Percentiles rank a stretch among this genome's conserved stretches.
Conservation (phyloP, 1,140 invertebrate genomes). For the Drosophila mayri region DNA sequence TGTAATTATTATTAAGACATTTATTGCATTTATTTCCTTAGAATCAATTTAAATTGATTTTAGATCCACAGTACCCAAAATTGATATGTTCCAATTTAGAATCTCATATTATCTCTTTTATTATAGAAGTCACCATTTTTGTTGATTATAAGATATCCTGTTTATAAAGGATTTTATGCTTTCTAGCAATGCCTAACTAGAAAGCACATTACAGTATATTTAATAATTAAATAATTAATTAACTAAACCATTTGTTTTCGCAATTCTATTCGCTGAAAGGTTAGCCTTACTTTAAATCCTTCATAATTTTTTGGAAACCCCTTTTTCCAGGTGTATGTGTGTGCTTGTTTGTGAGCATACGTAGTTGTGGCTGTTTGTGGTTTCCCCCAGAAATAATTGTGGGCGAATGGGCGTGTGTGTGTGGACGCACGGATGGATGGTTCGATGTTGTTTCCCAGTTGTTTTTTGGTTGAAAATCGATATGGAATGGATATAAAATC, state of each 20-base stretch:
- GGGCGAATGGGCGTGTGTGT: conserved; percentile 42
- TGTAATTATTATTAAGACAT: not conserved
- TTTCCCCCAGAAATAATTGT: conserved; percentile 53
- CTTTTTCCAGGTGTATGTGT: conserved; percentile 23
- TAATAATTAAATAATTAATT: too few relatives aligned
- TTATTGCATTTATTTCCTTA: too few relatives aligned
- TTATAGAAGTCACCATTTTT: too few relatives aligned
- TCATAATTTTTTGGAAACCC: not conserved
- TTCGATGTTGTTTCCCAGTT: conserved; percentile 62
- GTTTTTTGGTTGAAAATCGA: conserved; percentile 67
- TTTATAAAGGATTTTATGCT: too few relatives aligned
- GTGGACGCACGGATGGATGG: conserved; percentile 48
- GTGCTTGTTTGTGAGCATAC: conserved; percentile 19
- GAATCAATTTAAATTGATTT: not conserved
- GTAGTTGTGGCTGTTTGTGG: conserved; percentile 60
- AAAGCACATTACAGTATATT: not conserved
- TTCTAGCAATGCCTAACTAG: not conserved
- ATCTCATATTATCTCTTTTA: not conserved
- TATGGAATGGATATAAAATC: conserved; percentile 54
- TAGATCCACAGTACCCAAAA: not conserved
- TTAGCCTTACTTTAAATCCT: not conserved
- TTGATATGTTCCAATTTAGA: not conserved
- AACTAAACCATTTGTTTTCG: too few relatives aligned
- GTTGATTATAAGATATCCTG: not conserved
- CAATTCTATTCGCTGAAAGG: too few relatives aligned